Evolutionary conservation across 2,888 invertebrate species (phyloP).

Genomic region (Baronia brevicornis): DNA sequence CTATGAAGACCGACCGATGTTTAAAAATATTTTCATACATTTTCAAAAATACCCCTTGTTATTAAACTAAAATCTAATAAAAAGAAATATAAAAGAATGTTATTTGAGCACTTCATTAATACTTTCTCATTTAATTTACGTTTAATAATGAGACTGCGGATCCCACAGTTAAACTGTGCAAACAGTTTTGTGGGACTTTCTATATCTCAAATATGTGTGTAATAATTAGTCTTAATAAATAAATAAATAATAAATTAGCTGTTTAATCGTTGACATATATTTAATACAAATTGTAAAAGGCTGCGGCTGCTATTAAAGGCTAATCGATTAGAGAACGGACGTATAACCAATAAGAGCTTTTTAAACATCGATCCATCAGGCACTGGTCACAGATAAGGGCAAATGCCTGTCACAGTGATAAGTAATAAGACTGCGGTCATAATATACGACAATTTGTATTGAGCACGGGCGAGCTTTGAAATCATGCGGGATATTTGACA

Average conservation of each 20-base stretch:
- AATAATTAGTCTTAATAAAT: slow-evolving; percentile 15
- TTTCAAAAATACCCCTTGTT: too few species aligned
- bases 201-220: too few species aligned
- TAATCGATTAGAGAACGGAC: slow-evolving; percentile 43
- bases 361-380: slow-evolving; percentile 65
- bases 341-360: slow-evolving; percentile 46
- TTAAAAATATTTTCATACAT: too few species aligned
- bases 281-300: slow-evolving; percentile 34
- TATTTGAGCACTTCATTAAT: too few species aligned
- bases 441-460: slow-evolving; percentile 15
- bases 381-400: slow-evolving; percentile 51
- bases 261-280: slow-evolving; percentile 27
- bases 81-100: too few species aligned
- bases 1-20: too few species aligned
- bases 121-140: too few species aligned
- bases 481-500: slow-evolving; percentile 7
- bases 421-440: slow-evolving; percentile 42
- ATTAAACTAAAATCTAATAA: too few species aligned
- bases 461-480: slow-evolving; percentile 8
- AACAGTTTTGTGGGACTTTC: too few species aligned
- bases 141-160: too few species aligned
- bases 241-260: slow-evolving; percentile 17
- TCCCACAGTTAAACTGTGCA: too few species aligned
- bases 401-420: slow-evolving; percentile 62
- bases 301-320: slow-evolving; percentile 44